A percentile compares a stretch with the other conserved stretches of the same genome.
Conservation (phyloP, 2,113 vertebrate genomes). For the Cyanoliseus patagonus region DNA sequence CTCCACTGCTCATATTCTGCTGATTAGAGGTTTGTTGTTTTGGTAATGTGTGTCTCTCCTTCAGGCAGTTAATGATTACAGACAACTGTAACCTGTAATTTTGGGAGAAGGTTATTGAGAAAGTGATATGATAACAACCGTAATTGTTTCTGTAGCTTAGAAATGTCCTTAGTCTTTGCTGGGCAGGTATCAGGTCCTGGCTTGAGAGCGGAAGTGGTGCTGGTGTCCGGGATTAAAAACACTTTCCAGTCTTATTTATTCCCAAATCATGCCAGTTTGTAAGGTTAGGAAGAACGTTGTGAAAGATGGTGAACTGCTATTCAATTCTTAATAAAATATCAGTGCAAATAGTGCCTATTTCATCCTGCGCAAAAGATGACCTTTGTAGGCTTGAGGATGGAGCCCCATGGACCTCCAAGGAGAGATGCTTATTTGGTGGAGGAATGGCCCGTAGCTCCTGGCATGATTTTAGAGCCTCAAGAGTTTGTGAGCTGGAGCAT, state of each 20-base stretch:
- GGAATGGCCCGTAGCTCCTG: neutral
- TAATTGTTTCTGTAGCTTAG: neutral
- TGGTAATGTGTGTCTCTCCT: neutral
- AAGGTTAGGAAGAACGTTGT: neutral
- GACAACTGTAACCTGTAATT: constrained; percentile 29
- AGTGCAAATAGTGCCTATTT: neutral
- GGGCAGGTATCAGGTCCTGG: neutral
- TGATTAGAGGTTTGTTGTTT: constrained; percentile 49
- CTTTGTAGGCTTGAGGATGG: neutral
- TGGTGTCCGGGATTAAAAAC: neutral
- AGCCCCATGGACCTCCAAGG: neutral
- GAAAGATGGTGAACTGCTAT: neutral
- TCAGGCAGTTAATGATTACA: constrained; percentile 52
- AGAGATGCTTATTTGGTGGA: neutral
- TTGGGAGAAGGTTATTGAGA: constrained; percentile 47
- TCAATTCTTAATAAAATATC: neutral
- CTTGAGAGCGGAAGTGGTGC: neutral
- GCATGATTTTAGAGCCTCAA: neutral
- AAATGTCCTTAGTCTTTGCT: neutral
- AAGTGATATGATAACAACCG: constrained; percentile 14
- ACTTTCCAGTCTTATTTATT: neutral
- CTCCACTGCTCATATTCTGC: neutral
- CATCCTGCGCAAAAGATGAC: neutral
- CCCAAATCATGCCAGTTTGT: rapidly evolving
- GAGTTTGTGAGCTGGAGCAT: neutral